Conservation (phyloP, 2,797 vertebrate species). For the Cirrhinus mrigala region DNA sequence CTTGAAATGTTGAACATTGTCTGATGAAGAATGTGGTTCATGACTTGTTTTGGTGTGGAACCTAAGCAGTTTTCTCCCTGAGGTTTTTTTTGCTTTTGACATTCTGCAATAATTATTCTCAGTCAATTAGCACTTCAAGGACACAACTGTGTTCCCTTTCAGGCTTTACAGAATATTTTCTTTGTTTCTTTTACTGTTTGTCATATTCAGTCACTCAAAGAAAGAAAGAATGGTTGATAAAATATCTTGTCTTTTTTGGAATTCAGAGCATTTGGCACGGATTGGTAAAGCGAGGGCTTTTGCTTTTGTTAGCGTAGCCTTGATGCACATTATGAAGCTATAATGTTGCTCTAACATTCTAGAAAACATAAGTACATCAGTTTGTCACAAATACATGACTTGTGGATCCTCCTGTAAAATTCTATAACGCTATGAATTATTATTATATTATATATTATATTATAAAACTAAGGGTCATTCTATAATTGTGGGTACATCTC, state of each 20-base stretch:
- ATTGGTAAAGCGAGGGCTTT: background rate
- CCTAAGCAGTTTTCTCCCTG: background rate
- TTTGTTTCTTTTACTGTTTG: background rate
- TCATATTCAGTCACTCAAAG: background rate
- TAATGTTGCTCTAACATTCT: constrained; percentile 2
- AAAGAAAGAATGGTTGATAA: background rate
- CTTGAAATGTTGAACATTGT: background rate
- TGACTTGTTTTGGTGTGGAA: background rate
- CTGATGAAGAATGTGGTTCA: constrained; percentile 19
- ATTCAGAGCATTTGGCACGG: background rate
- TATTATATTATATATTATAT: too few relatives aligned
- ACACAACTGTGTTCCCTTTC: background rate
- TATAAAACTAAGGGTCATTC: too few relatives aligned
- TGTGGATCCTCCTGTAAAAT: background rate
- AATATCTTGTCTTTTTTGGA: background rate
- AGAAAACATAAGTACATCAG: background rate
- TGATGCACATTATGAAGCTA: constrained; percentile 3
- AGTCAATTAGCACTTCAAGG: constrained; percentile 42
- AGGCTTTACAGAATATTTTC: constrained; percentile 1
- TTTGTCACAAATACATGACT: background rate
- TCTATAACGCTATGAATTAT: constrained; percentile 52
- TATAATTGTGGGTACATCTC: too few relatives aligned
- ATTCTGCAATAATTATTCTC: background rate
- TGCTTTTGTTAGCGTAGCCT: constrained; percentile 37
- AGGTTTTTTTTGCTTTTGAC: background rate